Base-by-base conservation (phyloP, 2,797 vertebrate genomes). In the Scolopax bukidnonensis region DNA sequence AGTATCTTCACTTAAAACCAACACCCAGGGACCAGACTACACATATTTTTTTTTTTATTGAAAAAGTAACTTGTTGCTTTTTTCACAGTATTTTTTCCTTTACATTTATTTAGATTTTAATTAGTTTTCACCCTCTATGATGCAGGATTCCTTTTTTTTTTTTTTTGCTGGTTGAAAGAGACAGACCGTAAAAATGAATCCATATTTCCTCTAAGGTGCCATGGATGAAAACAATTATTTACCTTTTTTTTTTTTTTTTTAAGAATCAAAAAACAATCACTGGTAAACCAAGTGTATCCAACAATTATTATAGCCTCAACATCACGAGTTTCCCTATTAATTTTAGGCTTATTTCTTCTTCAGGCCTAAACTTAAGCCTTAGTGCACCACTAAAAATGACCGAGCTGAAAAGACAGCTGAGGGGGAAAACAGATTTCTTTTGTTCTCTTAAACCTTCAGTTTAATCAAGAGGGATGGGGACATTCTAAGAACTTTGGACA, bases 1-100 rank as follows among this genome's bases (percentile, higher is more conserved):
- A 97, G 93, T 96, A 96, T 95, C 97, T 91, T 96, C 96, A 93
- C 53, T 71, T 96, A 94, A 96, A 98, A 91, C 87, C 95, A 89
- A 79, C 95, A 97, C 95, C 71, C 91, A 91, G 70, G 96, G 95
- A 84, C 93, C 94, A 70, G 84, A 53, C 77, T 95, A n/a, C 69
- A 70, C 30, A 4, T 53, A 76, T 81, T 86, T 95, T 80, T 36
- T 87, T 95, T 92, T 92, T 81, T 11, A 75, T 92, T 94, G 91
- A 95, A 95, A 94, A 89, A 96, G 89, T 53, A 95, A 69, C 87
- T 51, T 93, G 91, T 93, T 93, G 63, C 63, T 41, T 75, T 89
- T 80, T 16, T 20, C 12, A 41, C 53, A 40, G 50, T 53, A 28
- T 3, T 12, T 87, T 50, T 86, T 63, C 57, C 4, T 48, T 88